These are phyloP conservation scores for Tenthredo amoena DNA, from an alignment of 2,888 invertebrate species.

Conservation along the genomic window DNA sequence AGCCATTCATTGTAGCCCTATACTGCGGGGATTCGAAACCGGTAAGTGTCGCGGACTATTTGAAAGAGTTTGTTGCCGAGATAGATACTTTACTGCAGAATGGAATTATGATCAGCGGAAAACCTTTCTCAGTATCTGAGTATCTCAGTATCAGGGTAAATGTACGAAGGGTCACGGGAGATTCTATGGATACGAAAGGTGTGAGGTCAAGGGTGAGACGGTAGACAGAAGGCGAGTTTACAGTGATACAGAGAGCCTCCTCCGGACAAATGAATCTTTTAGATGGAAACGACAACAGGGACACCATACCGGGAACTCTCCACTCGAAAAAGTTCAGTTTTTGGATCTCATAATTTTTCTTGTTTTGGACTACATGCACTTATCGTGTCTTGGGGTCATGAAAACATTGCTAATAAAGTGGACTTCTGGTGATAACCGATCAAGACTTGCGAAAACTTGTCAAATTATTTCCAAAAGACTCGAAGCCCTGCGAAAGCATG, in stretches of 20 bases:
- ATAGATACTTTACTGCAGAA: slow-evolving; percentile 9
- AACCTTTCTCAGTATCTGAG: slow-evolving; percentile 18
- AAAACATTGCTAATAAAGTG: slow-evolving; percentile 52
- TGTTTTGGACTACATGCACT: slow-evolving; percentile 53
- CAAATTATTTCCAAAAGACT: background rate
- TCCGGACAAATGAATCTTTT: slow-evolving; percentile 9
- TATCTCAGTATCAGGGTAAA: too few relatives aligned
- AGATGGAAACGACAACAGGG: background rate
- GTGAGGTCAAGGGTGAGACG: slow-evolving; percentile 32
- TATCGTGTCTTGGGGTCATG: slow-evolving; percentile 52
- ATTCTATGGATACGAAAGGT: slow-evolving; percentile 11
- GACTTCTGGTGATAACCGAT: background rate
- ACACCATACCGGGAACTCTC: slow-evolving; percentile 55
- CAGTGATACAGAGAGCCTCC: background rate
- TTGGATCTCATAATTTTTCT: slow-evolving; percentile 42
- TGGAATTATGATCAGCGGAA: slow-evolving; percentile 51
- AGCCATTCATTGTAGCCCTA: slow-evolving; percentile 51
- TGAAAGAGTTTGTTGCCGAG: slow-evolving; percentile 51
- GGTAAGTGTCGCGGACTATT: slow-evolving; percentile 39
- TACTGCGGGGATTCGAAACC: slow-evolving; percentile 54
- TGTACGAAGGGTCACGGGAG: slow-evolving; percentile 23
- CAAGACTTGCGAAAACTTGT: background rate
- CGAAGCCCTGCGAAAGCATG: background rate
- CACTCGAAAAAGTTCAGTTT: slow-evolving; percentile 27
- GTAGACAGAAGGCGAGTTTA: background rate